Conservation (phyloP, 2,113 vertebrate genomes). For the Chascanopsetta lugubris region DNA sequence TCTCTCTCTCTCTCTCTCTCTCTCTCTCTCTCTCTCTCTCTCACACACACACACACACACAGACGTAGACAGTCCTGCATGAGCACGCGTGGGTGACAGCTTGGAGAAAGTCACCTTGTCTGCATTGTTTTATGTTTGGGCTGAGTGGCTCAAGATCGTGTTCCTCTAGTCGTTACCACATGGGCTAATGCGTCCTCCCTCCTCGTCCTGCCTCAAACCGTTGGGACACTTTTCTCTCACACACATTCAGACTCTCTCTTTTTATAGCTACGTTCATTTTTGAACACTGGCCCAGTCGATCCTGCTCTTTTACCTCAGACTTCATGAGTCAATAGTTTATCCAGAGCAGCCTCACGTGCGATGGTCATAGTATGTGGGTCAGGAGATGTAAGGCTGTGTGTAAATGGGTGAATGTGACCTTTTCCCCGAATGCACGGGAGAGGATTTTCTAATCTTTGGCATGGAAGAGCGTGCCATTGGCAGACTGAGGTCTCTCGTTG, state of each 20-base stretch:
- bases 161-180: slow-evolving; percentile 45
- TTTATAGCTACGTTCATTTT: neutral
- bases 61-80: neutral
- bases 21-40: neutral
- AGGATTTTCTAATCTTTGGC: no score
- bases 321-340: slow-evolving; percentile 5
- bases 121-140: slow-evolving; percentile 58
- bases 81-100: slow-evolving; percentile 6
- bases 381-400: neutral
- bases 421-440: no score
- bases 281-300: neutral
- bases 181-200: slow-evolving; percentile 42
- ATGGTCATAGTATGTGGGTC: neutral
- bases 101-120: slow-evolving; percentile 73
- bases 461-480: no score
- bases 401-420: neutral
- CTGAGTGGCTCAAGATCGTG: slow-evolving; percentile 39
- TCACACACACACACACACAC: slow-evolving; percentile 1
- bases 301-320: neutral
- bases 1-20: neutral
- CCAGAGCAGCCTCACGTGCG: neutral
- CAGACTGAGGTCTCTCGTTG: no score
- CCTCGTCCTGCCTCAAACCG: slow-evolving; percentile 13
- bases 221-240: neutral
- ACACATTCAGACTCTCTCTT: neutral